A percentile compares a stretch with the other conserved stretches of the same genome.
These are phyloP conservation scores for Phoebastria nigripes DNA, from an alignment of 2,797 vertebrate genomes.

Conservation along the genomic window DNA sequence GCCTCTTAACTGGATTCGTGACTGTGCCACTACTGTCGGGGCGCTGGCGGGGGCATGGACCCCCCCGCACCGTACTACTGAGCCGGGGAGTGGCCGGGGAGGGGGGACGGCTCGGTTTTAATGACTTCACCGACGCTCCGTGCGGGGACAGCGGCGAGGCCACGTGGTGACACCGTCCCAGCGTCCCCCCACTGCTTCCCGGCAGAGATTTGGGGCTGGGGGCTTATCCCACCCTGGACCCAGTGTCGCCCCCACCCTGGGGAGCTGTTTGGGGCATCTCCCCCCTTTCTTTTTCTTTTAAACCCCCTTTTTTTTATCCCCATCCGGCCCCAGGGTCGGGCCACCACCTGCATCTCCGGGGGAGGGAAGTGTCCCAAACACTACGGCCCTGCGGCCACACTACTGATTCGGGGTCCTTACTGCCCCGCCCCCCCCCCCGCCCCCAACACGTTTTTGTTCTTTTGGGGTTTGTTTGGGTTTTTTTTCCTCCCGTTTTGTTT, in stretches of 20 bases:
- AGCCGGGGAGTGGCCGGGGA: background rate
- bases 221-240: background rate
- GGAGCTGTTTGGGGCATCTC: background rate
- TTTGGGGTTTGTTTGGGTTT: background rate
- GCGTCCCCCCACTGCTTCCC: too few relatives aligned
- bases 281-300: background rate
- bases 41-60: background rate
- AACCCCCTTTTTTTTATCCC: background rate
- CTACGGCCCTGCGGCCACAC: background rate
- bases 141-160: background rate
- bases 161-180: rapidly evolving
- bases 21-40: background rate
- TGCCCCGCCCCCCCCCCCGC: too few relatives aligned
- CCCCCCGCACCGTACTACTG: background rate
- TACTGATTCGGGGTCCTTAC: background rate
- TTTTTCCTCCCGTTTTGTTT: background rate
- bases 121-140: background rate
- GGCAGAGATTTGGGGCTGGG: background rate
- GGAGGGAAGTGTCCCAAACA: background rate
- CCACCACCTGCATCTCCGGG: background rate
- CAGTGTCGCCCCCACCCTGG: background rate
- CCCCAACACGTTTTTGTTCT: slow-evolving; percentile 10
- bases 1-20: slow-evolving; percentile 11
- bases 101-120: background rate
- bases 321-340: background rate